Conservation (phyloP, 2,888 invertebrate species). For the Diloba caeruleocephala region DNA sequence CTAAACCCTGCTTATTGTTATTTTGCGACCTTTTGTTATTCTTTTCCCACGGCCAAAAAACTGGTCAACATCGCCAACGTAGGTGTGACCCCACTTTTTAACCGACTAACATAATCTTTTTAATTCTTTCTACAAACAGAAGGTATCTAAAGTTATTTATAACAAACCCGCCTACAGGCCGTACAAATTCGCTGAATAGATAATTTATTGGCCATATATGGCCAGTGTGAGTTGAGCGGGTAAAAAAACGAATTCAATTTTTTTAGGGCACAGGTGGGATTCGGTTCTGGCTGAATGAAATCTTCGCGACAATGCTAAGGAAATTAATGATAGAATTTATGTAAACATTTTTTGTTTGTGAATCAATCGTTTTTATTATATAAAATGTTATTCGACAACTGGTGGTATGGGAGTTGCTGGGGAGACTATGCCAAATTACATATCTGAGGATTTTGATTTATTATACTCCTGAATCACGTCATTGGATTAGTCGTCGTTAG, state of each 20-base stretch:
- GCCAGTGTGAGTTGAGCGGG: slow-evolving; percentile 58
- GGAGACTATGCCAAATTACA: slow-evolving; percentile 22
- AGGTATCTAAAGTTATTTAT: slow-evolving; percentile 57
- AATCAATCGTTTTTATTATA: slow-evolving; percentile 46
- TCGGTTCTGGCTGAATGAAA: slow-evolving; percentile 50
- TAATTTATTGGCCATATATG: slow-evolving; percentile 80
- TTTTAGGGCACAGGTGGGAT: slow-evolving; percentile 54
- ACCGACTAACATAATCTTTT: slow-evolving; percentile 53
- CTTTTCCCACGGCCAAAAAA: slow-evolving; percentile 53
- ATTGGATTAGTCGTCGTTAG: too few species aligned
- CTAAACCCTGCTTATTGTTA: slow-evolving; percentile 9
- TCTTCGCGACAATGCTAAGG: slow-evolving; percentile 49
- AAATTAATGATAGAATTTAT: slow-evolving; percentile 75
- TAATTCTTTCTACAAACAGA: slow-evolving; percentile 66
- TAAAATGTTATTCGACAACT: slow-evolving; percentile 36
- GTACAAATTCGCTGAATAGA: slow-evolving; percentile 83
- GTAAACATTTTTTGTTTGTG: slow-evolving; percentile 81
- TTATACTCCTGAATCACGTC: not conserved
- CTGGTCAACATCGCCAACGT: slow-evolving; percentile 46
- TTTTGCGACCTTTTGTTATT: slow-evolving; percentile 22
- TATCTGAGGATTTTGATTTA: slow-evolving; percentile 26
- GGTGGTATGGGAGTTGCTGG: slow-evolving; percentile 26
- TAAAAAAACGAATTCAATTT: slow-evolving; percentile 58
- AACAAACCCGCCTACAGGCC: slow-evolving; percentile 81
- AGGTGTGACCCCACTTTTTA: slow-evolving; percentile 62